Conservation (phyloP, 1,140 invertebrate species). For the Atopsyche davidsoni region DNA sequence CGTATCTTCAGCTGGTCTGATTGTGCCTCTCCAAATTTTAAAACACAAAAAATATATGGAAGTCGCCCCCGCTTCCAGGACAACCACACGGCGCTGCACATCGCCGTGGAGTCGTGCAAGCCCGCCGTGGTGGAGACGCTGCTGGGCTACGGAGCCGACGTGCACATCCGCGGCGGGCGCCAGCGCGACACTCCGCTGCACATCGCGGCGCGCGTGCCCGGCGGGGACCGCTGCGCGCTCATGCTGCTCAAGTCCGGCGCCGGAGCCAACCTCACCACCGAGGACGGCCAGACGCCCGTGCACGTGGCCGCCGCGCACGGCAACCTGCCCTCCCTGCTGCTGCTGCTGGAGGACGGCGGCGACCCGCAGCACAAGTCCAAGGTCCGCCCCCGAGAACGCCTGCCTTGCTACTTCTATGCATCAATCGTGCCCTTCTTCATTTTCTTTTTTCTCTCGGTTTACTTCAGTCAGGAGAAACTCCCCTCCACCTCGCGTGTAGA, state of each 20-base stretch:
- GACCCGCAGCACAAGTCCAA: slow-evolving; percentile 87
- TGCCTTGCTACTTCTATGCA: not conserved
- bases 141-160: slow-evolving; percentile 92
- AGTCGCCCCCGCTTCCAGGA: too few relatives aligned
- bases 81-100: slow-evolving; percentile 96
- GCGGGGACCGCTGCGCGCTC: slow-evolving; percentile 92
- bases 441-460: slow-evolving; percentile 4
- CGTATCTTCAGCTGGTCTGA: too few relatives aligned
- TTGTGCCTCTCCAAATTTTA: too few relatives aligned
- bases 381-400: slow-evolving; percentile 49
- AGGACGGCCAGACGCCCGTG: slow-evolving; percentile 91
- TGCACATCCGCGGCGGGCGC: slow-evolving; percentile 87
- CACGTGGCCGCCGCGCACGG: slow-evolving; percentile 88
- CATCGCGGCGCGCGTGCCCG: slow-evolving; percentile 86
- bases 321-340: slow-evolving; percentile 74
- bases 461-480: slow-evolving; percentile 87
- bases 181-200: slow-evolving; percentile 90
- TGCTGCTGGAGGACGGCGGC: slow-evolving; percentile 85
- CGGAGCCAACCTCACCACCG: slow-evolving; percentile 83
- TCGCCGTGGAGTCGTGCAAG: slow-evolving; percentile 95
- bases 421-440: not conserved
- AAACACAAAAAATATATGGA: too few relatives aligned
- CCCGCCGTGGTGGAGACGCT: slow-evolving; percentile 94
- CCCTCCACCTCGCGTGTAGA: slow-evolving; percentile 83
- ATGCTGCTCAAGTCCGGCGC: slow-evolving; percentile 98